Evolutionary conservation across 37 sponge, comb jelly and placozoan genomes (phyloP).

Genomic region (Crambe crambe): DNA sequence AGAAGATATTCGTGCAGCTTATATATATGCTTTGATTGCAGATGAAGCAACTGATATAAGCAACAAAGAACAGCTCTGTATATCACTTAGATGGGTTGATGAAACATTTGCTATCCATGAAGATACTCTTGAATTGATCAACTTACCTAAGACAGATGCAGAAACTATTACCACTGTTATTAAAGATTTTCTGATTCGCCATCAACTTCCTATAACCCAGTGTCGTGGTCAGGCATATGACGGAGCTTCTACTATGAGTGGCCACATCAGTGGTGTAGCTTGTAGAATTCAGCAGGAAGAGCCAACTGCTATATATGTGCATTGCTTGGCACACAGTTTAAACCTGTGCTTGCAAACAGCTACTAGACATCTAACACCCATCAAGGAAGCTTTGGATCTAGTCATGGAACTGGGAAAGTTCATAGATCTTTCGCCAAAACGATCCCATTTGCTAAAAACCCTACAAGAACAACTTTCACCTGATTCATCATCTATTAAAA

Average conservation of each 20-base stretch:
- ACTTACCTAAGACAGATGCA: constrained; percentile 68
- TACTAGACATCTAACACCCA: background rate
- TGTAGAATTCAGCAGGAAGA: background rate
- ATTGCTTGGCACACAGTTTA: constrained; percentile 35
- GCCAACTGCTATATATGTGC: constrained; percentile 55
- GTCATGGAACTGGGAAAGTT: constrained; percentile 31
- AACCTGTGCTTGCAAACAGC: constrained; percentile 34
- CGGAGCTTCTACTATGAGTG: constrained; percentile 60
- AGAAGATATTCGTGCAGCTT: constrained; percentile 18
- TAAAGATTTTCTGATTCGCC: constrained; percentile 36
- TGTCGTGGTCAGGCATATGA: constrained; percentile 66
- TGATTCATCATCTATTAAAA: constrained; percentile 18
- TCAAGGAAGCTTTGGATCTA: constrained; percentile 56
- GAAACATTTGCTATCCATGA: constrained; percentile 43
- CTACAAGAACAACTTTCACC: constrained; percentile 34
- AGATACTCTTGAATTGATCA: constrained; percentile 39
- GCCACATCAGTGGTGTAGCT: constrained; percentile 53
- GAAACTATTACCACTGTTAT: constrained; percentile 26
- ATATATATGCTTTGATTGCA: constrained; percentile 48
- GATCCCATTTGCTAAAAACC: constrained; percentile 25
- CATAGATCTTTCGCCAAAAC: constrained; percentile 56
- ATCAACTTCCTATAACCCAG: constrained; percentile 39
- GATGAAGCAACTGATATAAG: constrained; percentile 63
- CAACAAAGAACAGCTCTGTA: constrained; percentile 51
- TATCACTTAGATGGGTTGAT: constrained; percentile 64